A percentile compares a stretch with the other conserved stretches of the same genome.
These are phyloP conservation scores for Tretioscincus oriximinensis DNA, from an alignment of 2,113 vertebrate genomes.

Conservation along the genomic window DNA sequence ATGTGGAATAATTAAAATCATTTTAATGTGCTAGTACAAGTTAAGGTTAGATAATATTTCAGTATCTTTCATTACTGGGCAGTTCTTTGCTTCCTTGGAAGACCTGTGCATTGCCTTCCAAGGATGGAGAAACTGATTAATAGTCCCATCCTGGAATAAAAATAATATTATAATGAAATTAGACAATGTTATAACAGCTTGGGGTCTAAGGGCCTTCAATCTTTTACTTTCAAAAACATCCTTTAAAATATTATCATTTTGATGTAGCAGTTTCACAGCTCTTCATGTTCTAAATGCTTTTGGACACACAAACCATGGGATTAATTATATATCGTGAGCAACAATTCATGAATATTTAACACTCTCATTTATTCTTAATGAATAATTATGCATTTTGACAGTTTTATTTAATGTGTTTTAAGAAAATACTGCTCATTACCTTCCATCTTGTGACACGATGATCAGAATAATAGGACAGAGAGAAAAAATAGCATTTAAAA, in stretches of 20 bases:
- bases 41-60: conserved; percentile 54
- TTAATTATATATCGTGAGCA: conserved; percentile 79
- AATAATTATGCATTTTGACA: conserved; percentile 85
- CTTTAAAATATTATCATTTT: conserved; percentile 55
- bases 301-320: conserved; percentile 77
- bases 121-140: conserved; percentile 39
- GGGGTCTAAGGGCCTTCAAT: conserved; percentile 44
- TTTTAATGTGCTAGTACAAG: conserved; percentile 3
- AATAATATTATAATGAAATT: conserved; percentile 38
- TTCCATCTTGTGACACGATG: conserved; percentile 67
- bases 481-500: conserved; percentile 60
- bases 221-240: conserved; percentile 56
- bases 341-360: conserved; percentile 86
- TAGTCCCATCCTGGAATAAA: conserved; percentile 16
- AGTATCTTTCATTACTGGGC: conserved; percentile 50
- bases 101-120: conserved; percentile 50
- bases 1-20: no score
- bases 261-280: conserved; percentile 45
- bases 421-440: conserved; percentile 81
- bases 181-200: conserved; percentile 47
- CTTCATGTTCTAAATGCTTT: conserved; percentile 69
- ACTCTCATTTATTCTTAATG: conserved; percentile 83
- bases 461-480: conserved; percentile 74
- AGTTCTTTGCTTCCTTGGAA: conserved; percentile 47
- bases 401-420: conserved; percentile 82